Base-by-base conservation (phyloP, 2,888 invertebrate species). In the Agapostemon virescens region DNA sequence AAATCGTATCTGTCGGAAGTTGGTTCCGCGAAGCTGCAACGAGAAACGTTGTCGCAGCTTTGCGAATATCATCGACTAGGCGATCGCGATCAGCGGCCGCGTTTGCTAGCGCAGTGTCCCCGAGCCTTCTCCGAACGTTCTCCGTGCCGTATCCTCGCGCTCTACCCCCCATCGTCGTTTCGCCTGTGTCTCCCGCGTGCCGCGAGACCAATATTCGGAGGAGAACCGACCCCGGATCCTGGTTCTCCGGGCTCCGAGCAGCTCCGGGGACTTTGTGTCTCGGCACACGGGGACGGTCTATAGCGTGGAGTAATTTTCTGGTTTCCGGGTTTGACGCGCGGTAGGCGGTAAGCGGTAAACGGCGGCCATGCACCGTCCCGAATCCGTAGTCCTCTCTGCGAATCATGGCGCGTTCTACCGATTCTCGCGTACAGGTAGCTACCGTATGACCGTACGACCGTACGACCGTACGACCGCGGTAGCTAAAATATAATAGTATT, bases 251-350 rank as follows among this genome's bases (percentile, higher is more conserved):
- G 49, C 11, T 49, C 11, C 38, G 38, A 38, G 13, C 38, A 9
- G 49, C n/a, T n/a, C n/a, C 49, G 49, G n/a, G n/a, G 49, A n/a
- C 49, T 49, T 49, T 49, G 49, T 20, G 49, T n/a, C n/a, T 79
- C 83, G 80, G 67, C 77, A 61, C 64, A 81, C 69, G 76, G 67
- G 76, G 67, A 84, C 82, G 83, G 81, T 74, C 81, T 83, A 49
- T 17, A 2, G 73, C 74, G 86, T 87, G 88, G 88, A 88, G 88
- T 89, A 89, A 90, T 90, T 90, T 90, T 89, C 90, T 89, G 88
- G 88, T 87, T 89, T 89, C 87, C 88, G 88, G 85, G 77, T 84
- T 88, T 89, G 86, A 82, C 85, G 81, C 66, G 77, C 74, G 77
- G 76, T 71, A 69, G 66, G 69, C 61, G 45, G 45, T 7, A 20